Base-by-base conservation (phyloP, 2,797 vertebrate genomes). In the Crypturellus tataupa region DNA sequence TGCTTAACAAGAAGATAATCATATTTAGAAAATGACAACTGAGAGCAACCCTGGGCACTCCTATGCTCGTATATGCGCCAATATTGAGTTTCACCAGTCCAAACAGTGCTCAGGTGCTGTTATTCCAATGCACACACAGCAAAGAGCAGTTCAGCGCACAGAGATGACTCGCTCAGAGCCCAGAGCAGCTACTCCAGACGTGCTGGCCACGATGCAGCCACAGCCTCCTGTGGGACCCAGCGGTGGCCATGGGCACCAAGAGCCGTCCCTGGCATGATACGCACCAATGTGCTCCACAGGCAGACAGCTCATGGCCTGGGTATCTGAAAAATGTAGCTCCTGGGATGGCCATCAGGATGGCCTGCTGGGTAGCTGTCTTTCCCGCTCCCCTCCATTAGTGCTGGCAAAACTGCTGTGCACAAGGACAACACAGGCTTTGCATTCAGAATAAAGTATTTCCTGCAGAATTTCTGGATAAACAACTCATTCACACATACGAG, bases 171-270 rank as follows among this genome's bases (percentile, higher is more conserved):
- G 39, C 39, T 49, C 20, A 68, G n/a, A 76, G 44, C 27, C 69
- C 62, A 63, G 23, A 83, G 62, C 44, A 85, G 63, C 75, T 87
- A 44, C 59, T 85, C 55, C 40, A 83, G 69, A 27, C 72, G 29
- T 17, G 58, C 27, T 51, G 31, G 25, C 49, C 33, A 33, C 11
- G 44, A 58, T 14, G 14, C 1, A 0, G 9, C 49, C 1, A 0
- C 42, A 20, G 31, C 9, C 49, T 62, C 79, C 62, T n/a, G 76
- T 55, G 6, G 42, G 46, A 47, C 46, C 20, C 19, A 46, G 20
- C 44, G 8, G 44, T 20, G 20, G 44, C 44, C 46, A 21, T 20
- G 19, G 44, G 46, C 46, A 46, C 46, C 46, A 12, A 23, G 46
- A 21, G 46, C 18, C 23, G 46, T 21, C 10, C 20, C 46, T 18